Base-by-base conservation (phyloP, 2,797 vertebrate genomes). In the Fistularia tabacaria region DNA sequence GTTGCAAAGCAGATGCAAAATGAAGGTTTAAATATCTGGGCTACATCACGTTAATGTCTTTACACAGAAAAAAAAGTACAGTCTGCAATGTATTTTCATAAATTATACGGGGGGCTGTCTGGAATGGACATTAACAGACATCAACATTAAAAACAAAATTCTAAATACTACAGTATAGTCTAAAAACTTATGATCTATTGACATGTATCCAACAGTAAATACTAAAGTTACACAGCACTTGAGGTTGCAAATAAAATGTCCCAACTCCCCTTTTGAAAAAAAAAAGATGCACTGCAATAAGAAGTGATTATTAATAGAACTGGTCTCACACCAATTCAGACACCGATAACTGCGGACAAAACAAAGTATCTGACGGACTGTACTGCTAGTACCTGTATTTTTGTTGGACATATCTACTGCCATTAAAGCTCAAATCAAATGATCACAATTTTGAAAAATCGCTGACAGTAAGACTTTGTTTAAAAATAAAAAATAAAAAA, bases 341-440 rank as follows among this genome's bases (percentile, higher is more conserved):
- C 25, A 25, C 25, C 25, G 25, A 3, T 25, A 25, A 25, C 25
- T 25, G 25, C 25, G 5, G 25, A 25, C 25, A 59, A 37, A 49
- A 41, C 40, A 55, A 61, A 63, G 49, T 7, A 57, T 7, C 58
- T 65, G 51, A 69, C 64, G 64, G 48, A 36, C 46, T 63, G 13
- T 48, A 42, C 46, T 64, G 62, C 66, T 65, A 78, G 79, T 83
- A 83, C 84, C 81, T 83, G 63, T 52, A 53, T 69, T 40, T 8
- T 40, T 40, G 39, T 10, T 40, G 10, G 25, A 25, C 25, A 3
- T 25, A 25, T 25, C 5, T 25, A 25, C 25, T 25, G 25, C 25
- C 25, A 25, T 25, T 5, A 25, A 25, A 25, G 25, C 25, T 25
- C 25, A 25, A 25, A 25, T 25, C 25, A 25, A 25, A 25, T 25